A percentile compares a stretch with the other conserved stretches of the same genome.
Conservation (phyloP, 2,888 invertebrate species). For the Synanthedon formicaeformis region DNA sequence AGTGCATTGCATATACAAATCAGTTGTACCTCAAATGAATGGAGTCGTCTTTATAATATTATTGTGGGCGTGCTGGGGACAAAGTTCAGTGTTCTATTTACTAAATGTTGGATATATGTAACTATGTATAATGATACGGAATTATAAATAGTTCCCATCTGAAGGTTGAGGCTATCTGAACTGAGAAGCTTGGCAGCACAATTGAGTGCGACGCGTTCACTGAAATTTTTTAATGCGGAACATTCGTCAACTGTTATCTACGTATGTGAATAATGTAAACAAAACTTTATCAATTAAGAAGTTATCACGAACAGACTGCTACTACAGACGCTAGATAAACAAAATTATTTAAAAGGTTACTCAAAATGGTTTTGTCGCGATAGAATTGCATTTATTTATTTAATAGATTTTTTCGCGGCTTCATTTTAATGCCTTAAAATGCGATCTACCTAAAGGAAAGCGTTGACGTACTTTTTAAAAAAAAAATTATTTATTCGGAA, state of each 20-base stretch:
- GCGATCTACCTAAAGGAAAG: too few relatives aligned
- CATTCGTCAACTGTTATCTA: background rate
- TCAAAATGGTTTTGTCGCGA: too few relatives aligned
- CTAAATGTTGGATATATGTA: background rate
- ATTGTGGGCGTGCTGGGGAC: constrained; percentile 33
- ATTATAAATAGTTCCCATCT: constrained; percentile 46
- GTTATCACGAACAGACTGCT: too few relatives aligned
- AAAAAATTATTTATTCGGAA: too few relatives aligned
- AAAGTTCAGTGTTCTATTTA: constrained; percentile 39
- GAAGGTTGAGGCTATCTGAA: constrained; percentile 46
- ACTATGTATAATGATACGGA: constrained; percentile 5
- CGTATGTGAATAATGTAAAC: too few relatives aligned
- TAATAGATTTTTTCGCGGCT: too few relatives aligned
- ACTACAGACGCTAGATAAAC: too few relatives aligned
- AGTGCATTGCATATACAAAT: background rate
- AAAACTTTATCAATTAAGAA: too few relatives aligned
- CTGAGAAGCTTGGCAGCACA: constrained; percentile 15
- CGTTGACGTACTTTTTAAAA: too few relatives aligned
- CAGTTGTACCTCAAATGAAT: background rate
- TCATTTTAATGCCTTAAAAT: too few relatives aligned
- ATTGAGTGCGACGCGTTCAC: background rate
- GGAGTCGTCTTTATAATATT: constrained; percentile 2
- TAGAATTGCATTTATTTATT: too few relatives aligned
- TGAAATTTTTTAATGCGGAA: background rate
- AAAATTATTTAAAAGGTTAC: too few relatives aligned